Conservation (phyloP, 2,113 vertebrate species). For the Gadus chalcogrammus region DNA sequence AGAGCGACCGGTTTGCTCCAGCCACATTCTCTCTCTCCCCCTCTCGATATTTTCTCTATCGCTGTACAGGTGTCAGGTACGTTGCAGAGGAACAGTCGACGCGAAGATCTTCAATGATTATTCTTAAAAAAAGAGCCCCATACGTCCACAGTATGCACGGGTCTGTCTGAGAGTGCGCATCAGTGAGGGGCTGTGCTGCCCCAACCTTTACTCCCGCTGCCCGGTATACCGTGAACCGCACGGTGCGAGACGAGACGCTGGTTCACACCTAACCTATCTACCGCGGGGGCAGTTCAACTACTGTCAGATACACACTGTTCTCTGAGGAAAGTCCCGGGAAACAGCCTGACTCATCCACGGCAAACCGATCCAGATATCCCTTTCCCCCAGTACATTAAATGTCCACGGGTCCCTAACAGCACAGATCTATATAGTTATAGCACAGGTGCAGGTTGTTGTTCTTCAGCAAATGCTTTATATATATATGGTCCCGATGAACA, state of each 20-base stretch:
- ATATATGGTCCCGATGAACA: slow-evolving; percentile 5
- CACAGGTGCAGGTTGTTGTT: too few relatives aligned
- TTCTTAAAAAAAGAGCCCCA: slow-evolving; percentile 31
- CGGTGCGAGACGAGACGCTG: too few relatives aligned
- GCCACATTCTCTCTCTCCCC: slow-evolving; percentile 50
- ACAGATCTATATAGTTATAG: too few relatives aligned
- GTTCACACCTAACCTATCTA: too few relatives aligned
- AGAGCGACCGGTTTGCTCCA: slow-evolving; percentile 43
- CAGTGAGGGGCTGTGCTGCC: slow-evolving; percentile 20
- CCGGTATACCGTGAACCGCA: neutral
- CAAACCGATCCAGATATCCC: slow-evolving; percentile 26
- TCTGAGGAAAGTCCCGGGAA: slow-evolving; percentile 46
- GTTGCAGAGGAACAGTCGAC: slow-evolving; percentile 21
- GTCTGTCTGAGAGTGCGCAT: slow-evolving; percentile 39
- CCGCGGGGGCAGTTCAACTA: neutral
- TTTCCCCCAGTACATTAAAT: neutral
- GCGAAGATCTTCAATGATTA: neutral
- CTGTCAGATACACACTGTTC: slow-evolving; percentile 19
- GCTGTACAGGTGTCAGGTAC: slow-evolving; percentile 7
- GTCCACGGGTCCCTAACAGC: too few relatives aligned
- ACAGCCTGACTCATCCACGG: slow-evolving; percentile 28
- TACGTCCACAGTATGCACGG: neutral
- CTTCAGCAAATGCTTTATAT: neutral
- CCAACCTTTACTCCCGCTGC: slow-evolving; percentile 3
- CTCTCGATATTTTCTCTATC: slow-evolving; percentile 3